Evolutionary conservation across 2,888 invertebrate genomes (phyloP).

Genomic region (Cyclophora punctaria): DNA sequence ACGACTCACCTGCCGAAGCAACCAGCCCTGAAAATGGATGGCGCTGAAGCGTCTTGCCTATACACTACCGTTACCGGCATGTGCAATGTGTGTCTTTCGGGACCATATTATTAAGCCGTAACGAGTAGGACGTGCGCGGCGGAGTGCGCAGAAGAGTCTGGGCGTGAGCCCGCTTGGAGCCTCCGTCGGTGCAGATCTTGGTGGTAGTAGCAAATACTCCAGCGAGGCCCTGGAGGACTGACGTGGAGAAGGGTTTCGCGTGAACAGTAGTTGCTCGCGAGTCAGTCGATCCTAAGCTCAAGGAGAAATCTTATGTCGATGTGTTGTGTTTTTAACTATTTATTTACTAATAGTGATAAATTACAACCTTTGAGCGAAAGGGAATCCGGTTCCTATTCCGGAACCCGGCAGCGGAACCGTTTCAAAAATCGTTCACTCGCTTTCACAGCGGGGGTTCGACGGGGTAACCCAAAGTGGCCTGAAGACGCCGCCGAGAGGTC

Average conservation of each 20-base stretch:
- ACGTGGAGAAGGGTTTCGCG: slow-evolving; percentile 72
- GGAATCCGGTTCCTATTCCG: slow-evolving; percentile 76
- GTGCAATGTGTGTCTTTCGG: slow-evolving; percentile 34
- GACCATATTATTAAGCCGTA: slow-evolving; percentile 60
- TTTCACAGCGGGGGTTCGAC: slow-evolving; percentile 27
- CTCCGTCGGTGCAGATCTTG: slow-evolving; percentile 77
- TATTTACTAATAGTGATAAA: slow-evolving; percentile 29
- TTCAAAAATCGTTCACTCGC: slow-evolving; percentile 49
- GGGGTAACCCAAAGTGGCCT: slow-evolving; percentile 65
- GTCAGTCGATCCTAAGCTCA: too few species aligned
- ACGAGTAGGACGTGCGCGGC: slow-evolving; percentile 73
- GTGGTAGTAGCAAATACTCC: slow-evolving; percentile 83
- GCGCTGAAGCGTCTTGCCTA: too few species aligned
- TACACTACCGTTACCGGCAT: too few species aligned
- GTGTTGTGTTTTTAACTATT: too few species aligned
- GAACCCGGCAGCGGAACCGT: slow-evolving; percentile 75
- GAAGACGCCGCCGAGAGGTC: slow-evolving; percentile 73
- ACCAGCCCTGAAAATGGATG: too few species aligned
- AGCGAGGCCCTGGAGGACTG: slow-evolving; percentile 77
- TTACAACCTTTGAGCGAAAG: slow-evolving; percentile 64
- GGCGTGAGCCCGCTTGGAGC: slow-evolving; percentile 67
- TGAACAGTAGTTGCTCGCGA: slow-evolving; percentile 51
- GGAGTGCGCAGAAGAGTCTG: slow-evolving; percentile 76
- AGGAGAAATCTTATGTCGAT: too few species aligned
- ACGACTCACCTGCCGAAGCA: too few species aligned